These are phyloP conservation scores for Nestor notabilis DNA, from an alignment of 2,113 vertebrate species.

Conservation along the genomic window DNA sequence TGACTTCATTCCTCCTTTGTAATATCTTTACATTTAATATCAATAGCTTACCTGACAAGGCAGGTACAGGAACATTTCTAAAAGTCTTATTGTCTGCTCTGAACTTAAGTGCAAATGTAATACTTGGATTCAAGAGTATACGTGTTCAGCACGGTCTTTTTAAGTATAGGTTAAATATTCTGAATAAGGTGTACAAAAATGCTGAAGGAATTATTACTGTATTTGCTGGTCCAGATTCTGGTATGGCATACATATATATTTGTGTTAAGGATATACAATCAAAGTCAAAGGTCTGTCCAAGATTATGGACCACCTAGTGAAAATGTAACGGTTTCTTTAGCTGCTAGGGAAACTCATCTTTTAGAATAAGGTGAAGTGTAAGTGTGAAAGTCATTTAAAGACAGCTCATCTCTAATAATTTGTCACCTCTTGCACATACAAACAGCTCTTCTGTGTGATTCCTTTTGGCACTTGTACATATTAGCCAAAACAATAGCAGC, in stretches of 20 bases:
- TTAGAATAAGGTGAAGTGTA: background rate
- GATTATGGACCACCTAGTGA: background rate
- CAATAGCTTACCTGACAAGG: background rate
- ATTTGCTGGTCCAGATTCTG: background rate
- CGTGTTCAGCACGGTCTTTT: background rate
- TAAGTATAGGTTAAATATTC: background rate
- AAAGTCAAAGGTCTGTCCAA: background rate
- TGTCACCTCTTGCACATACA: background rate
- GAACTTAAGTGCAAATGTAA: background rate
- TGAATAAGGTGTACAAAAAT: background rate
- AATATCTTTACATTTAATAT: background rate
- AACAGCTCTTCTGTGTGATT: background rate
- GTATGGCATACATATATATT: background rate
- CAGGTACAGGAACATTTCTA: background rate
- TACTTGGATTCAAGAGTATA: fast-evolving
- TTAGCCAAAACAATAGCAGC: background rate
- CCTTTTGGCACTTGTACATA: background rate
- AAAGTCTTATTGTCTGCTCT: background rate
- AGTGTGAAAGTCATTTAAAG: background rate
- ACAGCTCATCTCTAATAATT: background rate
- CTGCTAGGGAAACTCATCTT: background rate
- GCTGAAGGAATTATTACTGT: background rate
- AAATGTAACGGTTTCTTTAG: background rate
- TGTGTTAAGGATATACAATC: background rate
- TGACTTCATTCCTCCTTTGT: background rate